These are phyloP conservation scores for Ormia ochracea DNA, from an alignment of 2,888 invertebrate genomes.

Conservation along the genomic window DNA sequence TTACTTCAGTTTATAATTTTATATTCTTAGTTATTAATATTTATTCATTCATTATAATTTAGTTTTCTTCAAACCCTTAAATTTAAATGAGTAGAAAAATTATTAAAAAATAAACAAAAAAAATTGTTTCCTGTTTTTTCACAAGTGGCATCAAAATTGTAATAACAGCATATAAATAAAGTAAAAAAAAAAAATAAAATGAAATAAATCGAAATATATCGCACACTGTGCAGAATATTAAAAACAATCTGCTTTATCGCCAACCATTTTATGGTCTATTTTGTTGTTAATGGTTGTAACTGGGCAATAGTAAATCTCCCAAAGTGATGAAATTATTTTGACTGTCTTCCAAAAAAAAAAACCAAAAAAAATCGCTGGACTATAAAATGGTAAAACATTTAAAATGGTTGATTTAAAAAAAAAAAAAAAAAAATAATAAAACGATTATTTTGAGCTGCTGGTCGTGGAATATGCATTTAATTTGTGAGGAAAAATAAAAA, in stretches of 20 bases:
- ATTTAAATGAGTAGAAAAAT: not conserved
- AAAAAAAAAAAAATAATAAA: no score
- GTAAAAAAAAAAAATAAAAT: not conserved
- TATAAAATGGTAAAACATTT: not conserved
- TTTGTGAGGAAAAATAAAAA: no score
- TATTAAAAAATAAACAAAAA: not conserved
- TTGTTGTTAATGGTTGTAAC: conserved; percentile 13
- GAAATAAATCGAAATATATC: conserved; percentile 4
- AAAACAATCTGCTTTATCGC: conserved; percentile 31
- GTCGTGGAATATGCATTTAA: no score
- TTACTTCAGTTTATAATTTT: no score
- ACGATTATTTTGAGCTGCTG: no score
- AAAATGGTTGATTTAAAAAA: not conserved
- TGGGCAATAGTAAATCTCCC: not conserved
- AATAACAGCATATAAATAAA: not conserved
- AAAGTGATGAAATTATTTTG: conserved; percentile 3
- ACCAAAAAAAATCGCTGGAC: not conserved
- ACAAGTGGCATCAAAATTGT: conserved; percentile 13
- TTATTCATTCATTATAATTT: no score
- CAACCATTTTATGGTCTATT: conserved; percentile 3
- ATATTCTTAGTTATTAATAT: no score
- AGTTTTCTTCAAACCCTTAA: not conserved
- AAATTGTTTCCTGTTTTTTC: not conserved
- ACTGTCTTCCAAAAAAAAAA: not conserved
- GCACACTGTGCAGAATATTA: not conserved